A percentile compares a stretch with the other conserved stretches of the same genome.
Evolutionary conservation across 2,888 invertebrate species (phyloP).

Genomic region (Nymphalis polychloros): DNA sequence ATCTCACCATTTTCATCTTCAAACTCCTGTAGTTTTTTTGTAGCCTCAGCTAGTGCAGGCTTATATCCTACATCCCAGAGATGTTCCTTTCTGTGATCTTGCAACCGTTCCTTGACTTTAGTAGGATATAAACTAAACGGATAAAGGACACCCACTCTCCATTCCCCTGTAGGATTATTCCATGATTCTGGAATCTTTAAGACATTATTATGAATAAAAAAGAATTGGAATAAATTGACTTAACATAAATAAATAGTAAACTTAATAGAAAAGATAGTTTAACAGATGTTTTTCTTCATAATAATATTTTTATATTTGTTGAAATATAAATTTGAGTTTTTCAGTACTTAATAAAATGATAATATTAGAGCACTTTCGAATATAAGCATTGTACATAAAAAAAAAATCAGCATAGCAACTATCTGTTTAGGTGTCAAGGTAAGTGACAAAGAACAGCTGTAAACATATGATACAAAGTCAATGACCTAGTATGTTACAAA

Average conservation of each 20-base stretch:
- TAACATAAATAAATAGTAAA: too few relatives aligned
- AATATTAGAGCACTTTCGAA: not conserved
- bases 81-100: slow-evolving; percentile 89
- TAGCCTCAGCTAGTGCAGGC: slow-evolving; percentile 88
- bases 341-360: not conserved
- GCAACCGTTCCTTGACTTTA: slow-evolving; percentile 90
- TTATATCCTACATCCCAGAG: slow-evolving; percentile 93
- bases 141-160: slow-evolving; percentile 93
- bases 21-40: slow-evolving; percentile 88
- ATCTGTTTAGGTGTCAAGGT: not conserved
- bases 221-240: not conserved
- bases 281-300: too few relatives aligned
- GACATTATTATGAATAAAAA: not conserved
- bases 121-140: slow-evolving; percentile 93
- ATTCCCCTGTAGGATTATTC: slow-evolving; percentile 92
- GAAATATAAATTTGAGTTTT: too few relatives aligned
- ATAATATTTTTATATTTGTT: too few relatives aligned
- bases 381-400: not conserved
- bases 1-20: slow-evolving; percentile 83
- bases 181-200: slow-evolving; percentile 88
- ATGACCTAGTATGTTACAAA: slow-evolving; percentile 41
- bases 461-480: slow-evolving; percentile 41
- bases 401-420: slow-evolving; percentile 36
- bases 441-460: slow-evolving; percentile 46
- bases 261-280: too few relatives aligned